phyloP scores from a whole-genome alignment of 2,797 vertebrate genomes.

The Gila robusta region DNA sequence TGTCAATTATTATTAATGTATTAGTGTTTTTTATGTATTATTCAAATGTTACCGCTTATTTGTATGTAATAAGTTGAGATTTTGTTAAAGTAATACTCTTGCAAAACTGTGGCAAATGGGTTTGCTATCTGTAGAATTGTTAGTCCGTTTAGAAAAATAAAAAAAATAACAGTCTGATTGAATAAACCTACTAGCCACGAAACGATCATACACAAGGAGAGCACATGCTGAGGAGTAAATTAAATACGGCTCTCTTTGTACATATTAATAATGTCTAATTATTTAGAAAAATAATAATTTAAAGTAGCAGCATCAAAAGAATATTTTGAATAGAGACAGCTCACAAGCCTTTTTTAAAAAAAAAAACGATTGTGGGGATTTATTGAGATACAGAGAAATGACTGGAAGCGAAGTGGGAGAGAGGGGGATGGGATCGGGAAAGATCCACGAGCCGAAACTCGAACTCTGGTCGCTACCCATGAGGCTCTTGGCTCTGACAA shows the following conservation, averaged over 20 bases:
- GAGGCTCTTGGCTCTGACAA: neutral
- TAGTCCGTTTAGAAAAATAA: neutral
- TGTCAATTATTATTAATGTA: no score
- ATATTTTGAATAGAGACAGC: slow-evolving; percentile 18
- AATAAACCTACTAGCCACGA: no score
- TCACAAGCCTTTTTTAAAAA: neutral
- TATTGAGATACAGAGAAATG: neutral
- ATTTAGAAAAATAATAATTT: slow-evolving; percentile 1
- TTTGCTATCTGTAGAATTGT: neutral
- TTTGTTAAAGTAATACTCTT: neutral
- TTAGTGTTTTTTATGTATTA: no score
- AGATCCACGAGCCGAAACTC: neutral
- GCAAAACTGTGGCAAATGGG: neutral
- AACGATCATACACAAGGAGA: neutral
- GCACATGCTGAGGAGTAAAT: slow-evolving; percentile 1
- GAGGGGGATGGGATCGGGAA: neutral
- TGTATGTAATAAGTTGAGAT: neutral
- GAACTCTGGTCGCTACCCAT: neutral
- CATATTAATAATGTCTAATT: neutral
- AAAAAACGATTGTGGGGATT: neutral
- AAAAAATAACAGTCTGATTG: no score
- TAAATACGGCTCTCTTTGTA: neutral
- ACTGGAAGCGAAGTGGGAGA: neutral
- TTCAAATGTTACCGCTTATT: neutral
- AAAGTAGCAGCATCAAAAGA: slow-evolving; percentile 19